phyloP scores from a whole-genome alignment of 2,797 vertebrate genomes.

The Psittacula echo region DNA sequence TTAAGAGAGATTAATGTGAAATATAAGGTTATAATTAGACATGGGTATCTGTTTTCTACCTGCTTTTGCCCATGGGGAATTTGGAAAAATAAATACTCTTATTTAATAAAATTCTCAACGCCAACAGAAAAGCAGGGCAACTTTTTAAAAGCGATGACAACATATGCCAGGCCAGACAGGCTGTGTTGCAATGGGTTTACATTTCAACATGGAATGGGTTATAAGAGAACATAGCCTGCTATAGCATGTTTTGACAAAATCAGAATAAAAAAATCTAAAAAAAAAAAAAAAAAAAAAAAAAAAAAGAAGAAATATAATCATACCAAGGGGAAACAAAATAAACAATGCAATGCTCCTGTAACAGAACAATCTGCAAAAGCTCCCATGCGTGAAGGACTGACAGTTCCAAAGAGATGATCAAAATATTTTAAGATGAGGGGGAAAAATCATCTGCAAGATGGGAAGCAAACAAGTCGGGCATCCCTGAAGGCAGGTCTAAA shows the following conservation, averaged over 20 bases:
- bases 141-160: conserved; percentile 52
- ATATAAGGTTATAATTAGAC: conserved; percentile 68
- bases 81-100: conserved; percentile 59
- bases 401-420: neutral
- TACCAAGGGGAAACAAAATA: neutral
- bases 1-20: conserved; percentile 65
- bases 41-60: conserved; percentile 63
- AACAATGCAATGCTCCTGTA: neutral
- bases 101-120: conserved; percentile 51
- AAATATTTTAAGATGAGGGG: neutral
- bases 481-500: neutral
- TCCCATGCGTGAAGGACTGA: neutral
- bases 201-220: conserved; percentile 36
- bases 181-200: conserved; percentile 59
- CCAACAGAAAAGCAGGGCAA: conserved; percentile 42
- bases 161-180: conserved; percentile 23
- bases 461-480: neutral
- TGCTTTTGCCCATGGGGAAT: conserved; percentile 60
- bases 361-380: neutral
- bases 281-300: neutral
- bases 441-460: neutral
- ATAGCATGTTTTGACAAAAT: conserved; percentile 36
- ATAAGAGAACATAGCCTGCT: conserved; percentile 28
- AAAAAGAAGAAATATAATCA: neutral
- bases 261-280: neutral